phyloP scores from a whole-genome alignment of 2,888 invertebrate genomes.

The Pollenia labialis region DNA sequence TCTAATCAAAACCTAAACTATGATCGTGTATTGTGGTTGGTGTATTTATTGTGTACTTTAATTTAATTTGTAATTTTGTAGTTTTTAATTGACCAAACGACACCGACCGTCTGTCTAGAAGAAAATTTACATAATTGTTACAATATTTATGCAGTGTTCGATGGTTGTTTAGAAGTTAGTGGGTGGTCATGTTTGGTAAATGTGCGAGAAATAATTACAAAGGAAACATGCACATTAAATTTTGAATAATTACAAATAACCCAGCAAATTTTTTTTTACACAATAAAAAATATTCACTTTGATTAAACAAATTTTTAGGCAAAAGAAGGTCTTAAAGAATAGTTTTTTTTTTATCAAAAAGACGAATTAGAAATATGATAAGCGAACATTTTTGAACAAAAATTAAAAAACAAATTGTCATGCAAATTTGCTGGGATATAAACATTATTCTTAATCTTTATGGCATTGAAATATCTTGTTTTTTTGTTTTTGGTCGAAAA shows the following conservation, averaged over 20 bases:
- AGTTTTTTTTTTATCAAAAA: too few species aligned
- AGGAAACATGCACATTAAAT: conserved; percentile 46
- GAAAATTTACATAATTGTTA: conserved; percentile 38
- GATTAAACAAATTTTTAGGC: too few species aligned
- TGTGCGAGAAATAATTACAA: conserved; percentile 42
- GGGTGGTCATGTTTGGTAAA: conserved; percentile 50
- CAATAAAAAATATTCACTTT: too few species aligned
- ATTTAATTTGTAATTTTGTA: conserved; percentile 22
- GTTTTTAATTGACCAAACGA: conserved; percentile 64
- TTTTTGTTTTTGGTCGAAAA: too few species aligned
- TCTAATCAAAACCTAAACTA: conserved; percentile 63
- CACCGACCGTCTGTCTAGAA: conserved; percentile 41
- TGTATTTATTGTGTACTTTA: background rate
- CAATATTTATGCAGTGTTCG: background rate
- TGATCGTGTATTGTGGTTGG: conserved; percentile 21
- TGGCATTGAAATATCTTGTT: too few species aligned
- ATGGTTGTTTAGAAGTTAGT: conserved; percentile 1
- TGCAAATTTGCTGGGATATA: too few species aligned
- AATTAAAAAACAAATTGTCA: too few species aligned
- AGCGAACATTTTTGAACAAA: too few species aligned
- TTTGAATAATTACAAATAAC: conserved; percentile 17
- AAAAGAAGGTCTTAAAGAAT: too few species aligned
- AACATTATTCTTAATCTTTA: too few species aligned
- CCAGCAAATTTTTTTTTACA: background rate
- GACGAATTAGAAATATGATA: too few species aligned